Evolutionary conservation across 2,888 invertebrate species (phyloP), one percentile per base, ranked within the genome.

Genomic region (Dasypolia templi): DNA sequence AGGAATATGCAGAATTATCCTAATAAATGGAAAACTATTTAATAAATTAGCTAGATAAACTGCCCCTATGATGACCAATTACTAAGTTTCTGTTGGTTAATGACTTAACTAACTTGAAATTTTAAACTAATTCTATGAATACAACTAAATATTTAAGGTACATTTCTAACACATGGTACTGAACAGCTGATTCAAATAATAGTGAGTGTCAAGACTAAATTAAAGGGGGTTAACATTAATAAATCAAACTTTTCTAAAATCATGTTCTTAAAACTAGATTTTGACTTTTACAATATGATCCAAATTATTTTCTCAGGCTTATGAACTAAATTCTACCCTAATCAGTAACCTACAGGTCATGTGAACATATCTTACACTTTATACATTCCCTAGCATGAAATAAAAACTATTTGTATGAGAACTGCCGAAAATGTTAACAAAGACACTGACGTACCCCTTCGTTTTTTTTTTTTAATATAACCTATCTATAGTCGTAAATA

Each of bases 401-500:
- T 61, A 44, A 3, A 17, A 67, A 35, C 44, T 69, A 64, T 69
- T 76, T 66, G 62, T 64, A 2, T 66, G 29, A 59, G 29, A 81
- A 71, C 68, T 11, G 26, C 46, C 77, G 62, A 77, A 74, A 58
- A 35, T 74, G 51, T 5, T 61, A 77, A 86, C 86, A 85, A 85
- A 73, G 49, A 32, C 9, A 9, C 2, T 42, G 67, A 69, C 62
- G 17, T 35, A 77, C 80, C 82, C 81, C 76, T 86, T 85, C 59
- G 3, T 44, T 77, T 88, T 89, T 89, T 74, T 53, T 55, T 88
- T 81, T 83, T 82, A 72, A 86, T 88, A 87, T 89, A 84, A 85
- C 79, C 87, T 90, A 92, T 90, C 88, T 85, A 77, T 79, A 80
- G 77, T 81, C 87, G 84, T 91, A 90, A 92, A 92, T 91, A 91